Evolutionary conservation across 2,888 invertebrate species (phyloP), one percentile per base, ranked within the genome.

Genomic region (Gastracanthus pulcherrimus): DNA sequence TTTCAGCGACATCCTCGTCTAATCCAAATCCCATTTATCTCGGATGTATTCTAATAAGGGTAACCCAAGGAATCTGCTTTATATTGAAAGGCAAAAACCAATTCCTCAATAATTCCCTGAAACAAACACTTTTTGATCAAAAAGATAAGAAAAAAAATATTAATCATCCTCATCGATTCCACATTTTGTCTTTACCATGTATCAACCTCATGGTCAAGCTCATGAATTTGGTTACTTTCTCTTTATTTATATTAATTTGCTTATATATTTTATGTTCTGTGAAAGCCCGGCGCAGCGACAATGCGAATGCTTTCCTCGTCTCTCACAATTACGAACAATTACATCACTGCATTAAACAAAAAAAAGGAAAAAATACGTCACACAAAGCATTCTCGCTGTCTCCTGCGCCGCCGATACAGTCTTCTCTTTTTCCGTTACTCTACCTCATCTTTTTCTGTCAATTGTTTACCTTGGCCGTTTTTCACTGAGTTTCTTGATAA

Each of bases 401-500:
- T 60, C 41, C 29, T n/a, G 45, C 45, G 3, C 45, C 16, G n/a
- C 13, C n/a, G n/a, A 45, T n/a, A 45, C 45, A 3, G 23, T 60
- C 13, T 31, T 60, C 5, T 26, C 29, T 31, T 7, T 70, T 69
- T 76, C 34, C 29, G 26, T 75, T 58, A 19, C 38, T 38, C 71
- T 34, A 29, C 6, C n/a, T n/a, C n/a, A n/a, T 69, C 66, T 58
- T 67, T 38, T 70, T 78, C 6, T 64, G 41, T 78, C 62, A 74
- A 79, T 71, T 71, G 48, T 58, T 69, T 31, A 60, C 5, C 31
- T 55, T 64, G 72, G 74, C 62, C 13, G 48, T 86, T 86, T 87
- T 84, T 89, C 89, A 91, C 89, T 90, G 87, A 91, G 89, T 87
- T 89, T 90, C 82, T 91, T 91, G 89, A 90, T 90, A 89, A 91